Percentiles rank a stretch among this genome's conserved stretches.
These are phyloP conservation scores for Diabrotica balteata DNA, from an alignment of 2,888 invertebrate genomes.

Conservation along the genomic window DNA sequence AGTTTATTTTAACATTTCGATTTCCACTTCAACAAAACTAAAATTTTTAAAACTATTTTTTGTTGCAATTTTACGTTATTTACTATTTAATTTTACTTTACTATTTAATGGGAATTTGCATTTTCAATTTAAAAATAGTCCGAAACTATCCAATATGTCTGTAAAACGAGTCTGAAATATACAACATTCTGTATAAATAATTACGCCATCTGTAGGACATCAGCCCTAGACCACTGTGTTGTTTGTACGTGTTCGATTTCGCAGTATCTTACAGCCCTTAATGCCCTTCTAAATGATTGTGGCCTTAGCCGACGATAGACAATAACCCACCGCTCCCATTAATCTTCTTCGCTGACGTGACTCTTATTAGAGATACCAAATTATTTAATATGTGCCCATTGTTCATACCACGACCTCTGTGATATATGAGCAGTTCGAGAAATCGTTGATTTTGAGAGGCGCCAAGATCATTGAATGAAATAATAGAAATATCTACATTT, in stretches of 20 bases:
- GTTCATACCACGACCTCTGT: constrained; percentile 33
- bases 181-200: too few species aligned
- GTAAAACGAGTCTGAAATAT: too few species aligned
- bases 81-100: too few species aligned
- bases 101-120: too few species aligned
- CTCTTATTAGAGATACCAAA: constrained; percentile 44
- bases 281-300: constrained; percentile 32
- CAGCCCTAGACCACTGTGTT: neutral
- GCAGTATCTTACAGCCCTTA: constrained; percentile 14
- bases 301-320: constrained; percentile 35
- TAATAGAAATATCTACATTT: neutral
- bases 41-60: too few species aligned
- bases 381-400: constrained; percentile 42
- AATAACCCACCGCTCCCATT: constrained; percentile 39
- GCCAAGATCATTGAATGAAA: neutral
- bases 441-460: constrained; percentile 4
- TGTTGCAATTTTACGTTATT: too few species aligned
- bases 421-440: constrained; percentile 36
- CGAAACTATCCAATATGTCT: too few species aligned
- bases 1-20: too few species aligned
- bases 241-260: constrained; percentile 16
- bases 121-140: too few species aligned
- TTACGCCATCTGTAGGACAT: neutral
- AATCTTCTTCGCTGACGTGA: constrained; percentile 43
- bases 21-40: too few species aligned